Base-by-base conservation (phyloP, 1,140 invertebrate genomes). In the Maconellicoccus hirsutus region DNA sequence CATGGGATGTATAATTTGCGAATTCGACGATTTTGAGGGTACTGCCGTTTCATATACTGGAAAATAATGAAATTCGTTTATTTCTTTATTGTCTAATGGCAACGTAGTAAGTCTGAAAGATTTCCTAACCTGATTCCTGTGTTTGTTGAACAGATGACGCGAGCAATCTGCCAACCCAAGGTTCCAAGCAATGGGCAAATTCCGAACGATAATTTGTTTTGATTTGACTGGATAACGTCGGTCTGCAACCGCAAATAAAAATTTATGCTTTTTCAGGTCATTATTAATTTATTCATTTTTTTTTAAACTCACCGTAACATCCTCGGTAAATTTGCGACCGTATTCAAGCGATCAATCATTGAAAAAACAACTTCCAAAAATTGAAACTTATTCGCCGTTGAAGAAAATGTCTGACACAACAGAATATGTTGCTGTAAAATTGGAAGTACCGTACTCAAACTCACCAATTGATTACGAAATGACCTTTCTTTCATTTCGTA, bases 361-460 rank as follows among this genome's bases (percentile, higher is more conserved):
- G 83, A 83, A 73, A 87, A 86, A 14, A 84, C 86, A 66, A 89
- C 78, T 73, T 89, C 86, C 8, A 89, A 80, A 78, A 89, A 88
- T 76, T 89, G 86, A 77, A 87, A 87, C 75, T 88, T 88, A 71
- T 84, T 87, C 1, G 86, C 86, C 1, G 85, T 82, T 70, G 83
- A 84, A 1, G 85, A 85, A 76, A 89, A 88, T 1, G 83, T 84
- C 26, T 86, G 85, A 78, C 87, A 87, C 63, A 89, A 78, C 74
- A 86, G 81, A 21, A 88, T 77, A 75, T 87, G 87, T 66, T 85
- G 81, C 75, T 88, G 86, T 10, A 89, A 79, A 23, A 87, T 83
- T 0, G 86, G 86, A 73, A 88, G 78, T 0, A 87, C 83, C 42
- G 82, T 82, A 16, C 85, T 83, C 71, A 86, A 75, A 1, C 83